Evolutionary conservation across 2,113 vertebrate genomes (phyloP).

Genomic region (Lipophrys pholis): DNA sequence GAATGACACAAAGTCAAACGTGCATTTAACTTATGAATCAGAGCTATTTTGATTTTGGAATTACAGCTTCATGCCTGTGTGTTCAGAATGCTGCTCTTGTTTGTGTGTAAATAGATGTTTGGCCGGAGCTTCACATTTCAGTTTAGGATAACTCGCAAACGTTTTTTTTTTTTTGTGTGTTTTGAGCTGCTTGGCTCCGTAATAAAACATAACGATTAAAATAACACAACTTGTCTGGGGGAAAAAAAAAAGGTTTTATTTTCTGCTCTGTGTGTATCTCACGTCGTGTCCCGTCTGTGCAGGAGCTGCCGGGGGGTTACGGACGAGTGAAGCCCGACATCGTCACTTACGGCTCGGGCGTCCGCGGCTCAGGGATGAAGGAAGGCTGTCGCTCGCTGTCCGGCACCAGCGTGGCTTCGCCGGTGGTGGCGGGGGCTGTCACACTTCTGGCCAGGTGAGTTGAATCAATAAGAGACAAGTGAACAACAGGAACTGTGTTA

Average conservation of each 20-base stretch:
- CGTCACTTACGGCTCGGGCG: conserved; percentile 96
- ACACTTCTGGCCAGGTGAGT: conserved; percentile 93
- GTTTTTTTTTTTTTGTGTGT: background rate
- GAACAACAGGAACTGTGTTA: too few relatives aligned
- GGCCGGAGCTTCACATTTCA: background rate
- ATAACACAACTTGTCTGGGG: too few relatives aligned
- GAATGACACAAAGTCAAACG: conserved; percentile 24
- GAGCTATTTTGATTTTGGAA: background rate
- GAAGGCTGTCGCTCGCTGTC: conserved; percentile 97
- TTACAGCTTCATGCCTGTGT: background rate
- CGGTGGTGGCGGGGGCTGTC: conserved; percentile 96
- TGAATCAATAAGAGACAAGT: background rate
- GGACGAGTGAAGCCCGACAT: conserved; percentile 97
- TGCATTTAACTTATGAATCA: background rate
- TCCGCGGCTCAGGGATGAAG: conserved; percentile 96
- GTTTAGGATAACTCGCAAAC: too few relatives aligned
- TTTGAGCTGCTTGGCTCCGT: background rate
- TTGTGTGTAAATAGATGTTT: background rate
- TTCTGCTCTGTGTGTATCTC: too few relatives aligned
- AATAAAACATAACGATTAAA: too few relatives aligned
- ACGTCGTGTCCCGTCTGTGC: conserved; percentile 8
- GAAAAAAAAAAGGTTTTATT: too few relatives aligned
- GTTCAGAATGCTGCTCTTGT: background rate
- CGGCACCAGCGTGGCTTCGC: conserved; percentile 98
- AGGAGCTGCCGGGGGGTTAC: conserved; percentile 97